A percentile compares a stretch with the other conserved stretches of the same genome.
These are phyloP conservation scores for Lycodopsis pacificus DNA, from an alignment of 2,797 vertebrate species.

Conservation along the genomic window DNA sequence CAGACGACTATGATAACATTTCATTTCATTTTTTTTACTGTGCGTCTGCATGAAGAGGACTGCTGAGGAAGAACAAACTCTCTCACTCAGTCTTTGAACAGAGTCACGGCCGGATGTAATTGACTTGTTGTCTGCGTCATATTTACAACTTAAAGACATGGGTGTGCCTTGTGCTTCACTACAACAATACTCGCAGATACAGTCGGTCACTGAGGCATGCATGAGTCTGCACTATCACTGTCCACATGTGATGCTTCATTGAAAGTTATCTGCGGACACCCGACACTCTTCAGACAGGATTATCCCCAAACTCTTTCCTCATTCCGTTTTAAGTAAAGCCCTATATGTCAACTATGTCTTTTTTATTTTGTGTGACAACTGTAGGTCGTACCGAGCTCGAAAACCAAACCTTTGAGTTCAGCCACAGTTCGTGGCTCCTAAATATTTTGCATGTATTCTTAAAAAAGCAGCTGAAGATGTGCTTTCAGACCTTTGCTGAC, in stretches of 20 bases:
- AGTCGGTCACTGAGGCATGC: neutral
- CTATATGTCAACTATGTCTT: neutral
- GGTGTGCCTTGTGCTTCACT: neutral
- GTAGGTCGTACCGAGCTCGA: neutral
- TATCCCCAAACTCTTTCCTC: neutral
- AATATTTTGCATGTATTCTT: neutral
- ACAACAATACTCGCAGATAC: neutral
- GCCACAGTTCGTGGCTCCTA: too few species aligned
- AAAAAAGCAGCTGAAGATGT: neutral
- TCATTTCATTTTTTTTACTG: too few species aligned
- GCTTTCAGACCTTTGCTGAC: neutral
- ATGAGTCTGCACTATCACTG: neutral
- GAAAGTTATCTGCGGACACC: neutral
- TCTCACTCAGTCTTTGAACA: neutral
- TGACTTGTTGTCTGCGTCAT: neutral
- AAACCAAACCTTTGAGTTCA: too few species aligned
- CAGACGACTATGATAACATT: too few species aligned
- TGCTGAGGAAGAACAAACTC: neutral
- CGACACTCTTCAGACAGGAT: neutral
- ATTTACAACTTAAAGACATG: neutral
- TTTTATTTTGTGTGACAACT: too few species aligned
- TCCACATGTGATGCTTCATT: neutral
- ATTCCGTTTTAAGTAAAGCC: neutral
- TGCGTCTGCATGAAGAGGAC: neutral
- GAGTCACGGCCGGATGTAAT: neutral